Evolutionary conservation across 1,140 invertebrate species (phyloP).

Genomic region (Drosophila navojoa): DNA sequence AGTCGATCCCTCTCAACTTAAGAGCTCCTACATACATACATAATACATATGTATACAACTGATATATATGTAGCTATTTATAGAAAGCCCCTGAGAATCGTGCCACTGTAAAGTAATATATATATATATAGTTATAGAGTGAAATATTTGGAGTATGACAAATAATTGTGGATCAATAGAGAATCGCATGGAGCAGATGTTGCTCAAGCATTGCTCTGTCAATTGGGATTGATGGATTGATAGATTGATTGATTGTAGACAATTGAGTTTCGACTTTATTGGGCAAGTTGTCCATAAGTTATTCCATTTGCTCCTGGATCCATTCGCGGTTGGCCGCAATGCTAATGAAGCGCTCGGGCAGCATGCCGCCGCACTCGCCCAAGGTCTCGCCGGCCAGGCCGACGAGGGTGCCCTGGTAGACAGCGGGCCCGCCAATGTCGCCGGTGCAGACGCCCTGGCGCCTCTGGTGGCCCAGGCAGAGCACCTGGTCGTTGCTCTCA

Average conservation of each 20-base stretch:
- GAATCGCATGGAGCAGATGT: no score
- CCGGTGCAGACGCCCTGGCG: constrained; percentile 69
- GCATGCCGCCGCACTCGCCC: constrained; percentile 63
- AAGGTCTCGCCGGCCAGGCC: constrained; percentile 61
- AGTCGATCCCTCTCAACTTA: not conserved
- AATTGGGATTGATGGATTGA: not conserved
- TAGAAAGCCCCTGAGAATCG: not conserved
- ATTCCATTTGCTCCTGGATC: constrained; percentile 64
- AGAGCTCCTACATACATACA: no score
- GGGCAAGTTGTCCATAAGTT: constrained; percentile 13
- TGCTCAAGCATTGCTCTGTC: no score
- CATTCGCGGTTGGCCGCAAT: constrained; percentile 63
- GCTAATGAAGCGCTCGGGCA: constrained; percentile 73
- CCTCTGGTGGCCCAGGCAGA: constrained; percentile 62
- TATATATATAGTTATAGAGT: not conserved
- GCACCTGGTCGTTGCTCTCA: constrained; percentile 51
- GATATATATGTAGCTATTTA: no score
- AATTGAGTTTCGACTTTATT: constrained; percentile 1
- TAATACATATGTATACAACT: no score
- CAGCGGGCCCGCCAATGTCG: constrained; percentile 71
- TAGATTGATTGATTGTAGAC: not conserved
- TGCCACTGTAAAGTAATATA: not conserved
- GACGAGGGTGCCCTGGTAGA: constrained; percentile 54
- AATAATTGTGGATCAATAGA: not conserved
- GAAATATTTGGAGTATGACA: not conserved